Evolutionary conservation across 30 jellyfish, hydroid and myxozoan genomes (phyloP).

Genomic region (Sanderia malayensis): DNA sequence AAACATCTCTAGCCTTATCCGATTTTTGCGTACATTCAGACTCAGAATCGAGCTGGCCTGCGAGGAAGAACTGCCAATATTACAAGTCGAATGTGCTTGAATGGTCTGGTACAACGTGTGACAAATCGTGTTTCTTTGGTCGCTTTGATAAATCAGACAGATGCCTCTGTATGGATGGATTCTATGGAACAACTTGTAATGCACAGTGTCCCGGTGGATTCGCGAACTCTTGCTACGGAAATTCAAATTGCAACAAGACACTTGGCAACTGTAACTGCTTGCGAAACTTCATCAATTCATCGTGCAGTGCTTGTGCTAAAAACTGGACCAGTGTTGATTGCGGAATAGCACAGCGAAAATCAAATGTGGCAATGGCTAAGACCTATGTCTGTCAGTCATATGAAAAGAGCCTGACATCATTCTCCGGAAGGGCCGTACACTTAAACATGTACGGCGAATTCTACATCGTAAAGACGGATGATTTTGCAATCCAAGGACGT

Average conservation of each 20-base stretch:
- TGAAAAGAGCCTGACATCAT: conserved; percentile 18
- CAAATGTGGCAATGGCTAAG: background rate
- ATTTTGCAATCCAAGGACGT: conserved; percentile 27
- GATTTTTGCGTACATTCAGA: conserved; percentile 4
- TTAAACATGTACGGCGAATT: conserved; percentile 28
- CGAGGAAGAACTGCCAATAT: conserved; percentile 8
- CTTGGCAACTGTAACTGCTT: conserved; percentile 42
- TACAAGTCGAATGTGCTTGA: conserved; percentile 3
- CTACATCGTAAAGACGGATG: conserved; percentile 16
- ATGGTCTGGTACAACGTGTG: conserved; percentile 46
- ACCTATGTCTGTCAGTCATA: conserved; percentile 49
- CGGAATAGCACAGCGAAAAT: conserved; percentile 11
- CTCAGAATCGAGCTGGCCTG: background rate
- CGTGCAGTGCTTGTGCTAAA: conserved; percentile 34
- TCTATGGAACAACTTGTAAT: conserved; percentile 36
- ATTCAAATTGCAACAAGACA: conserved; percentile 32
- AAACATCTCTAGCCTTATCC: conserved; percentile 15
- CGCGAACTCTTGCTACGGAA: conserved; percentile 37
- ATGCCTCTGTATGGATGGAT: conserved; percentile 35
- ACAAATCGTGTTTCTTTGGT: conserved; percentile 31
- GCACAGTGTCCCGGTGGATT: conserved; percentile 52
- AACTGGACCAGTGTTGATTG: conserved; percentile 54
- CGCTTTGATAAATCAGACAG: conserved; percentile 9
- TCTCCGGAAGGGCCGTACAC: conserved; percentile 22
- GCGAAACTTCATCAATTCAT: conserved; percentile 7